A percentile compares a stretch with the other conserved stretches of the same genome.
Evolutionary conservation across 2,113 vertebrate species (phyloP).

Genomic region (Hyaena hyaena): DNA sequence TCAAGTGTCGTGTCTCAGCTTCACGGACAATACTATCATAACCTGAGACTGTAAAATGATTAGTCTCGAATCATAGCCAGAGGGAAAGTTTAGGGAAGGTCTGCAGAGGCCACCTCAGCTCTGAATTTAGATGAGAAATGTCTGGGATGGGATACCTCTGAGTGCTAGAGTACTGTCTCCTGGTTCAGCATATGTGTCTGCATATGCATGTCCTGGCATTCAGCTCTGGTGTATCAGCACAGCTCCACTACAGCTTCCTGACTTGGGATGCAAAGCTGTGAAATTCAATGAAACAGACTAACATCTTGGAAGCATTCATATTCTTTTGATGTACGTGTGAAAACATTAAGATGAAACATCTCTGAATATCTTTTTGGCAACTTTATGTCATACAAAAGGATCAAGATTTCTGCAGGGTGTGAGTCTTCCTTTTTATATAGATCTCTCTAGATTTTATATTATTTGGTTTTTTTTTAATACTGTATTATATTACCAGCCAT

Average conservation of each 20-base stretch:
- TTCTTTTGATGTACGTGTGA: slow-evolving; percentile 45
- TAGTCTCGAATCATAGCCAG: neutral
- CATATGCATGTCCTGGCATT: neutral
- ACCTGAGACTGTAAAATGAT: neutral
- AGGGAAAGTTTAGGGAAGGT: slow-evolving; percentile 2
- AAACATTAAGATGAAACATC: slow-evolving; percentile 47
- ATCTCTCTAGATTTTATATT: neutral
- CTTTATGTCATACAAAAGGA: neutral
- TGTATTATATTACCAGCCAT: neutral
- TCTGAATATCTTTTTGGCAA: slow-evolving; percentile 35
- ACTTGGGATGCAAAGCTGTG: slow-evolving; percentile 44
- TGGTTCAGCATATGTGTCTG: neutral
- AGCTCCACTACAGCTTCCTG: slow-evolving; percentile 32
- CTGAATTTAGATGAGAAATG: slow-evolving; percentile 3
- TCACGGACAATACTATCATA: neutral
- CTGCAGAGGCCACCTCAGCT: neutral
- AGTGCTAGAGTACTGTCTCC: neutral
- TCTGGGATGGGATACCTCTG: neutral
- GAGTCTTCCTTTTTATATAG: neutral
- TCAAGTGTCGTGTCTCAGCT: neutral
- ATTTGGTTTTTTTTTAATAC: slow-evolving; percentile 42
- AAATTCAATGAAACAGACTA: slow-evolving; percentile 56
- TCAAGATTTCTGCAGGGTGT: slow-evolving; percentile 26
- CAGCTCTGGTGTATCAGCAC: neutral
- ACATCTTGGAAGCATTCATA: slow-evolving; percentile 64